Percentiles rank a stretch among this genome's conserved stretches.
These are phyloP conservation scores for Sarcophaga subvicina DNA, from an alignment of 2,888 invertebrate genomes.

Conservation along the genomic window DNA sequence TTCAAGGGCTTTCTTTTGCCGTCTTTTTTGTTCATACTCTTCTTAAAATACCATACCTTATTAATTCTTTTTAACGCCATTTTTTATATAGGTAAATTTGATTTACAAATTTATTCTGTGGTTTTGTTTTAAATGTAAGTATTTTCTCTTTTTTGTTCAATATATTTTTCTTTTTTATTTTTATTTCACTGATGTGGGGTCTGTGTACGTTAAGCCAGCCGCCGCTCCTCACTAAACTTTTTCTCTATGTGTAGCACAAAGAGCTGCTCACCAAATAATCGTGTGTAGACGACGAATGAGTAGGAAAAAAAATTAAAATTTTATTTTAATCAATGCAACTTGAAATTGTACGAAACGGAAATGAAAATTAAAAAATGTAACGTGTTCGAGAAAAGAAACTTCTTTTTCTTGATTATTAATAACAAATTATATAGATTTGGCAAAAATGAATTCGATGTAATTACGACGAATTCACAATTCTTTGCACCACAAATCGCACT, in stretches of 20 bases:
- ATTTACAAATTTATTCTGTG: conserved; percentile 74
- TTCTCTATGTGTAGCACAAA: conserved; percentile 71
- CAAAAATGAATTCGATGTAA: conserved; percentile 67
- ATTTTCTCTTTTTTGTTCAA: conserved; percentile 46
- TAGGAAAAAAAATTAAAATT: conserved; percentile 67
- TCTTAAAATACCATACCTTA: conserved; percentile 84
- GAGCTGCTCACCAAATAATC: conserved; percentile 71
- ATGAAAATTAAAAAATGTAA: conserved; percentile 53
- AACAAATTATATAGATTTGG: conserved; percentile 62
- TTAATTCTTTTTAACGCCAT: conserved; percentile 99
- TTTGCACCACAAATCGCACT: conserved; percentile 72
- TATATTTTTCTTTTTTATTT: conserved; percentile 54
- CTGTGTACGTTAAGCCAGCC: conserved; percentile 62
- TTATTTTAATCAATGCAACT: conserved; percentile 60
- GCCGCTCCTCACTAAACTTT: conserved; percentile 68
- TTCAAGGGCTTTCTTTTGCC: conserved; percentile 67
- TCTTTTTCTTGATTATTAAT: conserved; percentile 32
- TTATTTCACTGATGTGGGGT: conserved; percentile 53
- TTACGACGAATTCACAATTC: conserved; percentile 72
- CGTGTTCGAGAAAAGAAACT: conserved; percentile 50
- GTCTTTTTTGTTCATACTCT: conserved; percentile 67
- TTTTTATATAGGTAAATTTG: conserved; percentile 82
- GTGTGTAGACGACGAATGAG: conserved; percentile 64
- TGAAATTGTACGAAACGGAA: conserved; percentile 41
- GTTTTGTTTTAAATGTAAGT: conserved; percentile 69